Percentiles rank a stretch among this genome's conserved stretches.
Evolutionary conservation across 1,140 invertebrate genomes (phyloP).

Genomic region (Antheraea mylitta): DNA sequence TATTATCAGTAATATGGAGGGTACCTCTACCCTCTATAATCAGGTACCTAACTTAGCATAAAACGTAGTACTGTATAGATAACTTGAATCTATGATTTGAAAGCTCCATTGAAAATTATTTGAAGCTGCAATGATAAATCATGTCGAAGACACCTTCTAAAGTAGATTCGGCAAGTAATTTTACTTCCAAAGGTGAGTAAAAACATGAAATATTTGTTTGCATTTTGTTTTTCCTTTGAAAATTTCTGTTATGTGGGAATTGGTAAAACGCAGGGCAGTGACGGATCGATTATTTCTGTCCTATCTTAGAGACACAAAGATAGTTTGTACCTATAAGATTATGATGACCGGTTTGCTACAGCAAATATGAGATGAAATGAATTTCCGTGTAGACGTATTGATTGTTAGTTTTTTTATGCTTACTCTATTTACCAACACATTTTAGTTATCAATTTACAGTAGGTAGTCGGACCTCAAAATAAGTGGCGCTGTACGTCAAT

Average conservation of each 20-base stretch:
- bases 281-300: slow-evolving; percentile 3
- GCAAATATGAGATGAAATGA: not conserved
- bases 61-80: not conserved
- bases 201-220: not conserved
- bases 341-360: not conserved
- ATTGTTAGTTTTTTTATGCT: not conserved
- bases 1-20: not conserved
- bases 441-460: not conserved
- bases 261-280: not conserved
- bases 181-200: slow-evolving; percentile 45
- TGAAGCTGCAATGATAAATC: slow-evolving; percentile 1
- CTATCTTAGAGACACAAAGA: not conserved
- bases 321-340: not conserved
- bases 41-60: not conserved
- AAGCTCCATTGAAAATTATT: not conserved
- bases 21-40: not conserved
- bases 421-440: not conserved
- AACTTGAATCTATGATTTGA: slow-evolving; percentile 2
- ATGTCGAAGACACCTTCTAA: slow-evolving; percentile 48
- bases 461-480: not conserved
- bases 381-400: not conserved
- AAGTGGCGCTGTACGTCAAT: not conserved
- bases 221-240: not conserved
- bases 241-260: not conserved
- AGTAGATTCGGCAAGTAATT: slow-evolving; percentile 18